phyloP scores from a whole-genome alignment of 2,797 vertebrate genomes.

The Melanotaenia maccullochi region DNA sequence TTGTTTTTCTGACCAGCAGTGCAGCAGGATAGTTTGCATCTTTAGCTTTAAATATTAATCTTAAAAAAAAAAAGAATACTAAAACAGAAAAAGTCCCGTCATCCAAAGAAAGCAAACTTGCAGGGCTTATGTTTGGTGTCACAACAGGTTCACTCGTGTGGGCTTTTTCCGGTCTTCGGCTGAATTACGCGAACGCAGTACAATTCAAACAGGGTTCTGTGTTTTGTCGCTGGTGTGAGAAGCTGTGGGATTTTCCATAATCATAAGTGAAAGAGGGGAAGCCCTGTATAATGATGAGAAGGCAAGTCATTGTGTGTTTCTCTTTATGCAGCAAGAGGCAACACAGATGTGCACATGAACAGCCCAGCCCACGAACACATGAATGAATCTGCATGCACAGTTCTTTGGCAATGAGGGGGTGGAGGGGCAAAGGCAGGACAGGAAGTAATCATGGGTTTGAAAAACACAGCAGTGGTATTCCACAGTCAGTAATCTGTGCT shows the following conservation, averaged over 20 bases:
- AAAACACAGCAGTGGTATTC: slow-evolving; percentile 81
- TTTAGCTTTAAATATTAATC: not conserved
- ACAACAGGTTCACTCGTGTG: slow-evolving; percentile 58
- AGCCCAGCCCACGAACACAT: slow-evolving; percentile 44
- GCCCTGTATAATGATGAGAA: slow-evolving; percentile 66
- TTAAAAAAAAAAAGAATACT: slow-evolving; percentile 1
- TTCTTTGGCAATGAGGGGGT: slow-evolving; percentile 15
- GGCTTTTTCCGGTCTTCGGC: slow-evolving; percentile 63
- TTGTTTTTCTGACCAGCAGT: slow-evolving; percentile 33
- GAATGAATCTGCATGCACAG: slow-evolving; percentile 26
- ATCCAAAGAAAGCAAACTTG: slow-evolving; percentile 51
- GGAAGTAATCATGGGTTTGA: slow-evolving; percentile 87
- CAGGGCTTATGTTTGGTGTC: slow-evolving; percentile 44
- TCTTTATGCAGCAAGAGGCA: slow-evolving; percentile 63
- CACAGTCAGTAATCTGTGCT: slow-evolving; percentile 80
- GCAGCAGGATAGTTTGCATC: not conserved
- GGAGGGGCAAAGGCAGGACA: slow-evolving; percentile 76
- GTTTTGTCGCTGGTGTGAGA: slow-evolving; percentile 63
- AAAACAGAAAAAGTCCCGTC: slow-evolving; percentile 11
- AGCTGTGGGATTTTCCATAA: slow-evolving; percentile 77
- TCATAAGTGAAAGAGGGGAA: slow-evolving; percentile 78
- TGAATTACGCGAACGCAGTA: slow-evolving; percentile 72
- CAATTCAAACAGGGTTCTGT: slow-evolving; percentile 70
- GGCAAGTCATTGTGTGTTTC: slow-evolving; percentile 62
- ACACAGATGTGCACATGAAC: slow-evolving; percentile 69